A percentile compares a stretch with the other conserved stretches of the same genome.
Evolutionary conservation across 2,113 vertebrate genomes (phyloP).

Genomic region (Gopherus flavomarginatus): DNA sequence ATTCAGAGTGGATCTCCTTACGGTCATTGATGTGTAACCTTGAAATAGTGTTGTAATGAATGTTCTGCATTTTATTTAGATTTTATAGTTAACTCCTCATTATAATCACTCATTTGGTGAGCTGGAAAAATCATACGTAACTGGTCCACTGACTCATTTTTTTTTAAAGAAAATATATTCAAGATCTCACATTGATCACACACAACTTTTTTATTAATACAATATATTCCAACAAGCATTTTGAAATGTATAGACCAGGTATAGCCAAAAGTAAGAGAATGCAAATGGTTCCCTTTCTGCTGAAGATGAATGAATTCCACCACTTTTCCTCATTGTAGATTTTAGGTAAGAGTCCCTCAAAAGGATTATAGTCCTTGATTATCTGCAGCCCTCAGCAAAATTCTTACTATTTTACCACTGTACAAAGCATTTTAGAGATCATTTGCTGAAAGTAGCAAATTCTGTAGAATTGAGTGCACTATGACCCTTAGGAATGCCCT

Average conservation of each 20-base stretch:
- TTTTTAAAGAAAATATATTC: not conserved
- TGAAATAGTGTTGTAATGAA: not conserved
- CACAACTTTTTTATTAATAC: not conserved
- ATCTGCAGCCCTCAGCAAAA: fast-evolving
- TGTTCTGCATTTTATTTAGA: not conserved
- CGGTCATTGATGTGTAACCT: not conserved
- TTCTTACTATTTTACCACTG: not conserved
- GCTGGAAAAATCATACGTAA: not conserved
- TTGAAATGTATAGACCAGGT: fast-evolving
- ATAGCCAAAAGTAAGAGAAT: not conserved
- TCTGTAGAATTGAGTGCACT: not conserved
- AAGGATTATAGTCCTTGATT: not conserved
- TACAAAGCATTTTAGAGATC: not conserved
- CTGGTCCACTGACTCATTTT: not conserved
- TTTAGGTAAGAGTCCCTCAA: not conserved
- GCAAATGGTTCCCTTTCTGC: not conserved
- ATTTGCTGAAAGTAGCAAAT: not conserved
- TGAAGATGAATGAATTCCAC: not conserved
- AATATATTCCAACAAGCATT: not conserved
- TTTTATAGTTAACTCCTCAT: not conserved
- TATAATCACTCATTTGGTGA: not conserved
- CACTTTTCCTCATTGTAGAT: not conserved
- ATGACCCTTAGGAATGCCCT: conserved; percentile 30
- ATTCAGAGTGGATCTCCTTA: not conserved
- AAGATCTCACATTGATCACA: not conserved